A percentile compares a stretch with the other conserved stretches of the same genome.
Evolutionary conservation across 53 echinoderm and acorn worm species (phyloP).

Genomic region (Henricia sp.): DNA sequence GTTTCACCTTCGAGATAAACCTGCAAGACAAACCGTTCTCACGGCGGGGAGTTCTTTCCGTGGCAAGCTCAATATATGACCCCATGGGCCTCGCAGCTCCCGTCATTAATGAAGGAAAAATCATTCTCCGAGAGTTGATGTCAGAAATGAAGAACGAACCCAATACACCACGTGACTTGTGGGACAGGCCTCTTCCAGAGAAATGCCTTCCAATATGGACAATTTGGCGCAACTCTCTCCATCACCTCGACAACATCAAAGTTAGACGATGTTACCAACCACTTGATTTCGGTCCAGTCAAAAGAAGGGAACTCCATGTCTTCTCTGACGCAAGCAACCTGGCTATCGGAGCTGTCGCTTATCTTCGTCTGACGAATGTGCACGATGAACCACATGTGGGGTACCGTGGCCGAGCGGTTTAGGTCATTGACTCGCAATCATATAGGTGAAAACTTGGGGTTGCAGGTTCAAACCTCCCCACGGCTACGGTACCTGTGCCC

Average conservation of each 20-base stretch:
- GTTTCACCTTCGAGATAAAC: conserved; percentile 36
- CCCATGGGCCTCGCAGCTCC: conserved; percentile 57
- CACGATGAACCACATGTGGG: not conserved
- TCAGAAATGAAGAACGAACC: not conserved
- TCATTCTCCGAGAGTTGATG: not conserved
- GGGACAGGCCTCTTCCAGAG: conserved; percentile 32
- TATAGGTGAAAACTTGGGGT: too few relatives aligned
- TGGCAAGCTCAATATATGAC: conserved; percentile 56
- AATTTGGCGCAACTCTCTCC: conserved; percentile 20
- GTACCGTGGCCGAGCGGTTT: too few relatives aligned
- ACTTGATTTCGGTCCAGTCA: conserved; percentile 13
- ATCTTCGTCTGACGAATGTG: conserved; percentile 17
- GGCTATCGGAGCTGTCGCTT: conserved; percentile 45
- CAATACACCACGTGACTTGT: not conserved
- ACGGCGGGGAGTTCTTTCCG: conserved; percentile 53
- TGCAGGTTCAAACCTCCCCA: too few relatives aligned
- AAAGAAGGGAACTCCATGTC: not conserved
- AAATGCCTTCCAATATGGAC: conserved; percentile 25
- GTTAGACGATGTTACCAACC: conserved; percentile 37
- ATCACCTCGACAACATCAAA: not conserved
- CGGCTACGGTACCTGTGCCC: too few relatives aligned
- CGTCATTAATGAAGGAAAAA: not conserved
- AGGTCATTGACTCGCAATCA: too few relatives aligned
- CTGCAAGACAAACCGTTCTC: conserved; percentile 45
- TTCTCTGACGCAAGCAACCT: conserved; percentile 41